Percentiles rank a stretch among this genome's conserved stretches.
These are phyloP conservation scores for Casuarius casuarius DNA, from an alignment of 2,113 vertebrate species.

Conservation along the genomic window DNA sequence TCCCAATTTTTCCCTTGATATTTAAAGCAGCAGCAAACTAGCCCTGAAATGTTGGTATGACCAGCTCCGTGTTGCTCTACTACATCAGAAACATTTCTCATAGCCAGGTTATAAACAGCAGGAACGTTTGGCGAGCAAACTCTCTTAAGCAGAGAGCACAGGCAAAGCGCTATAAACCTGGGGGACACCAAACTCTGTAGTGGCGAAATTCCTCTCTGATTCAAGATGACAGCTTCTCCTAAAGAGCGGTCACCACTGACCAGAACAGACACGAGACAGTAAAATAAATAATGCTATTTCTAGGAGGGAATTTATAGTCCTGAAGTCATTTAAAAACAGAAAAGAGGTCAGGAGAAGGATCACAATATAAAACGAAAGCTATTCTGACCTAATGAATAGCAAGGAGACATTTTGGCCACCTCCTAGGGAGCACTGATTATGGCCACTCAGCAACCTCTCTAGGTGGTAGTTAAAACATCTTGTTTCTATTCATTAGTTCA, in stretches of 20 bases:
- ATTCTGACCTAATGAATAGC: constrained; percentile 71
- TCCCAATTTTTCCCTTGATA: constrained; percentile 24
- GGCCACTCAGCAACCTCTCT: constrained; percentile 63
- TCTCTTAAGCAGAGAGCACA: not conserved
- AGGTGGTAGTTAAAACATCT: constrained; percentile 68
- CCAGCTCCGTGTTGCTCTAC: not conserved
- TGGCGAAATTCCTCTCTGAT: constrained; percentile 20
- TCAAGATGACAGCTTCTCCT: constrained; percentile 23
- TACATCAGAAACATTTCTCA: not conserved
- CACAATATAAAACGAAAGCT: constrained; percentile 65
- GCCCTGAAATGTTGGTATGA: constrained; percentile 37
- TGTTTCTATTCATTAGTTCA: constrained; percentile 71
- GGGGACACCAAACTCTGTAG: not conserved
- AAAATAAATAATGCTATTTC: constrained; percentile 63
- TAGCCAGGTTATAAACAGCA: not conserved
- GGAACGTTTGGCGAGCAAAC: not conserved
- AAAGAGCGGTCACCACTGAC: constrained; percentile 14
- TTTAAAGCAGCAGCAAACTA: constrained; percentile 53
- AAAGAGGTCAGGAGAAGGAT: constrained; percentile 65
- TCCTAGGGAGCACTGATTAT: constrained; percentile 69
- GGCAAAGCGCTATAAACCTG: not conserved
- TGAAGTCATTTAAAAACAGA: constrained; percentile 62
- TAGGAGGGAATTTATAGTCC: constrained; percentile 67
- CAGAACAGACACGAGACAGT: constrained; percentile 44
- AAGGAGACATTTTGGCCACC: constrained; percentile 74